Base-by-base conservation (phyloP, 2,888 invertebrate genomes). In the Megastigmus dorsalis region DNA sequence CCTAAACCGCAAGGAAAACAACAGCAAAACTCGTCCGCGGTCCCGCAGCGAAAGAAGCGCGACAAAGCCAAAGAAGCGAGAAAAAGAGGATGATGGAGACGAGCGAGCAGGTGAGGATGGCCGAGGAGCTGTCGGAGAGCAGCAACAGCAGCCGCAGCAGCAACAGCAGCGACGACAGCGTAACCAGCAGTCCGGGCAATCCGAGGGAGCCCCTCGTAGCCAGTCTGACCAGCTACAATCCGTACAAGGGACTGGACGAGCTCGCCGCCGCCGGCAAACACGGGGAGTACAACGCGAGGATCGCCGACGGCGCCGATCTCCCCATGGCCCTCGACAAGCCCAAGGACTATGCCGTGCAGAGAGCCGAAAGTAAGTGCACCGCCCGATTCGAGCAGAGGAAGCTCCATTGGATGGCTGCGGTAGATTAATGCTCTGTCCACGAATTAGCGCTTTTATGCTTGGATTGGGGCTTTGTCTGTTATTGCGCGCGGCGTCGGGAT, bases 81-180 rank as follows among this genome's bases (percentile, higher is more conserved):
- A 2, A 3, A 3, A 1, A 26, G 6, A 1, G 54, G 57, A 79
- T 52, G 36, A 85, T 85, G 85, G 83, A 85, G 68, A 74, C 80
- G 54, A 79, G 68, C 69, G 83, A 84, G 62, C 55, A 78, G 38
- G 68, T 78, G 33, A 20, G 20, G 60, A 45, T 50, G 45, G 79
- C 78, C 23, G 84, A 83, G 28, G 82, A 82, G 5, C 74, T 83
- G 45, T 83, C 83, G 26, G 84, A 84, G 15, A 79, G 82, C 30
- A 83, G 83, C 76, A 81, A 83, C 7, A 82, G 81, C 60, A 75
- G 55, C 67, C 48, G 30, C 10, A 57, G 52, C 36, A 48, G 60
- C 62, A 62, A 30, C 43, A 43, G 9, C 10, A 26, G 57, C 38
- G 45, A 23, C 28, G 18, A 9, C 28, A 30, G 45, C 33, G 20